Base-by-base conservation (phyloP, 2,113 vertebrate genomes). In the Excalfactoria chinensis region DNA sequence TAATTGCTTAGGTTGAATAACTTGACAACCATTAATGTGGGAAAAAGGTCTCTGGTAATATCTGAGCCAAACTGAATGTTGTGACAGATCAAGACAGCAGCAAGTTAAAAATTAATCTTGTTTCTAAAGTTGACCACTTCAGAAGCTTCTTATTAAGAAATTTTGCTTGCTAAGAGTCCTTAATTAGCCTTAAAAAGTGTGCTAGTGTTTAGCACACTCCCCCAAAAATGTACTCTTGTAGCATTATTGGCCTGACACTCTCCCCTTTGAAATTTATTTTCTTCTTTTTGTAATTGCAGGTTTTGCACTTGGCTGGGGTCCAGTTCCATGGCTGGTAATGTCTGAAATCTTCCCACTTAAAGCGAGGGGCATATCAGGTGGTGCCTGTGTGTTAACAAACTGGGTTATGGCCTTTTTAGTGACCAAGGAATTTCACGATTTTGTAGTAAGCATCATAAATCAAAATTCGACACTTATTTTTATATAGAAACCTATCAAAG, bases 281-380 rank as follows among this genome's bases (percentile, higher is more conserved):
- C 20, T 70, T 62, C 32, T 84, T 14, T 86, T 84, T 72, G 5
- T 46, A 77, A 82, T 58, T 81, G 7, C 96, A 99, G 98, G 98
- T 55, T 99, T 99, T 37, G 98, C 98, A 22, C 69, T 99, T 55
- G 98, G 98, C 28, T 99, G 98, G 98, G 98, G 98, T 35, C 98
- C 98, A 21, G 97, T 98, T 90, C 98, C 98, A 3, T 98, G 98
- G 98, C 97, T 99, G 58, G 93, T 99, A 91, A 98, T 99, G 98
- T 98, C 98, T 0, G 98, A 99, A 97, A 98, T 99, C 84, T 98
- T 99, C 93, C 98, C 98, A 2, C 95, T 98, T 11, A 98, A 97
- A 30, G 97, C 88, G 7, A 97, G 98, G 68, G 98, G 98, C 0
- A 13, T 98, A 21, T 97, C 96, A 10, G 98, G 98, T 2, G 98